Conservation (phyloP, 1,140 invertebrate species). For the Acromyrmex heyeri region DNA sequence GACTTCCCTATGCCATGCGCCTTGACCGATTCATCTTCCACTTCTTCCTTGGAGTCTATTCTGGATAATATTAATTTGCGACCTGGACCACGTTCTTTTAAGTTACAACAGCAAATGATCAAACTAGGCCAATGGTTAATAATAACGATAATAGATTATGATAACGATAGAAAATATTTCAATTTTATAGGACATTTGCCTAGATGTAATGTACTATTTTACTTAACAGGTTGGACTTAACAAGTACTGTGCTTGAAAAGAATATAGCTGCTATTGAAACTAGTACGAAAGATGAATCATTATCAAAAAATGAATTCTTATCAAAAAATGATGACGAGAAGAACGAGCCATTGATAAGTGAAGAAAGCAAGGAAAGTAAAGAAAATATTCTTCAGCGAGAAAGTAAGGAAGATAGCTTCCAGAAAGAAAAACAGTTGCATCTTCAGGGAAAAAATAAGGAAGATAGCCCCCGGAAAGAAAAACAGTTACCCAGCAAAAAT, state of each 20-base stretch:
- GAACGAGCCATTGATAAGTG: background rate
- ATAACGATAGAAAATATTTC: background rate
- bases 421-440: background rate
- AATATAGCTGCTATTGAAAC: background rate
- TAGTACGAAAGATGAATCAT: background rate
- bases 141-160: background rate
- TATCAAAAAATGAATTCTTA: background rate
- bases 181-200: background rate
- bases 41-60: background rate
- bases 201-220: background rate
- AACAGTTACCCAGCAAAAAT: background rate
- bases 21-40: background rate
- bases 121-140: slow-evolving; percentile 26
- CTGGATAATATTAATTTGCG: slow-evolving; percentile 58
- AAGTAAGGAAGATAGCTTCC: background rate
- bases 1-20: slow-evolving; percentile 52
- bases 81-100: slow-evolving; percentile 82
- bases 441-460: background rate
- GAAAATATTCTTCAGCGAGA: background rate
- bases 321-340: background rate
- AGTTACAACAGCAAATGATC: slow-evolving; percentile 75
- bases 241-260: background rate
- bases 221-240: background rate
- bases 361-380: background rate
- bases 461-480: background rate